Evolutionary conservation across 2,113 vertebrate genomes (phyloP).

Genomic region (Phrynosoma blainvillii): DNA sequence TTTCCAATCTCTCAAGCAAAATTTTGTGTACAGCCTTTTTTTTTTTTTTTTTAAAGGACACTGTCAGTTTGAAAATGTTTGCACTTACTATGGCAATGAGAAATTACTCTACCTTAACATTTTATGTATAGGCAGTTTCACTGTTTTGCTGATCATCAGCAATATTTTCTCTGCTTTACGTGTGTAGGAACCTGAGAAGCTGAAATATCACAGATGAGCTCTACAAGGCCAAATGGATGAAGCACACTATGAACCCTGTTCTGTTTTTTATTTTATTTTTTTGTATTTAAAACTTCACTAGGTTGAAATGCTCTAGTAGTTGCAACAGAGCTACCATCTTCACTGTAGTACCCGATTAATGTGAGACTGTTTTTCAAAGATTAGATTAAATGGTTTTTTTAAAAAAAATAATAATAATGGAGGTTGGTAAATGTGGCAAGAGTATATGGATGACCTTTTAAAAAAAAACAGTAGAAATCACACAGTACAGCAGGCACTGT

Average conservation of each 20-base stretch:
- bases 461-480: not conserved
- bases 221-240: conserved; percentile 32
- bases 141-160: conserved; percentile 26
- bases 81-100: conserved; percentile 32
- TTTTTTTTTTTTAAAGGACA: conserved; percentile 34
- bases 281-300: not conserved
- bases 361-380: conserved; percentile 36
- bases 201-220: conserved; percentile 38
- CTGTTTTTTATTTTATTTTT: not conserved
- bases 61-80: conserved; percentile 7
- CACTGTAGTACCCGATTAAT: conserved; percentile 16
- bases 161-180: conserved; percentile 34
- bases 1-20: conserved; percentile 20
- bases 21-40: not conserved
- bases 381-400: conserved; percentile 28
- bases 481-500: not conserved
- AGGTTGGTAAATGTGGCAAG: too few relatives aligned
- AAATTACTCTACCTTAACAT: conserved; percentile 33
- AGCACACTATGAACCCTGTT: conserved; percentile 53
- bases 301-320: not conserved
- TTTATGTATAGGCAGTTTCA: not conserved
- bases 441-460: too few relatives aligned
- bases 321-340: not conserved
- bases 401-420: too few relatives aligned
- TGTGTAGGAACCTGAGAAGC: conserved; percentile 35